Conservation (phyloP, 1,140 invertebrate genomes). For the Drosophila kikkawai region DNA sequence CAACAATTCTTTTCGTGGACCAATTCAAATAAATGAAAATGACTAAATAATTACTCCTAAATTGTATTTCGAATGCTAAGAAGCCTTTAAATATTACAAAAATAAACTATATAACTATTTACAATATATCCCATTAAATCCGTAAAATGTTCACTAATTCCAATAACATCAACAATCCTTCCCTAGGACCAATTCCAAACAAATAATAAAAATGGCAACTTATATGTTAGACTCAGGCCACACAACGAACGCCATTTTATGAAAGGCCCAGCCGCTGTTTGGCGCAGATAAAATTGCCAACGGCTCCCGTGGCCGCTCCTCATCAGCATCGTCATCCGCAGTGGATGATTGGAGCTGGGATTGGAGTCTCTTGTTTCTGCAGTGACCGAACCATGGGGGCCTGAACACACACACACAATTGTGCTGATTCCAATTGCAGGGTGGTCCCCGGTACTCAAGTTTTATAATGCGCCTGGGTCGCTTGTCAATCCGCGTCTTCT, state of each 20-base stretch:
- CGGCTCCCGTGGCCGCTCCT: conserved; percentile 32
- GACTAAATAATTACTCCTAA: no score
- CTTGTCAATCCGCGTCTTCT: conserved; percentile 64
- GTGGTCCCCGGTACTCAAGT: conserved; percentile 68
- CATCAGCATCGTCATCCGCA: conserved; percentile 1
- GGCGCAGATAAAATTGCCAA: conserved; percentile 30
- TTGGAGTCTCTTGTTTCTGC: conserved; percentile 13
- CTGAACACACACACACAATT: conserved; percentile 55
- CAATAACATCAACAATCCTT: not conserved
- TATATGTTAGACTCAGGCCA: conserved; percentile 25
- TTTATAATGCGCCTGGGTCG: conserved; percentile 70
- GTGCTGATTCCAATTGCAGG: conserved; percentile 77
- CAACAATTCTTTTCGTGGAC: not conserved
- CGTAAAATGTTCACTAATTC: not conserved
- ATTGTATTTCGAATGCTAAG: no score
- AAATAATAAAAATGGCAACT: conserved; percentile 42
- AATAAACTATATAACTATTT: not conserved
- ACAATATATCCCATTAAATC: not conserved
- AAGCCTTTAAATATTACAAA: not conserved
- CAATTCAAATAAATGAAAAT: no score
- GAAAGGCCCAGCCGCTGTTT: not conserved
- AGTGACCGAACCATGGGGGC: conserved; percentile 30
- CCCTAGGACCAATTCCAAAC: not conserved
- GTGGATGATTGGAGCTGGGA: conserved; percentile 34
- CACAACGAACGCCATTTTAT: conserved; percentile 39